These are phyloP conservation scores for Epizoanthus illoricatus DNA, from an alignment of 92 coral and sea anemone genomes.

Conservation along the genomic window DNA sequence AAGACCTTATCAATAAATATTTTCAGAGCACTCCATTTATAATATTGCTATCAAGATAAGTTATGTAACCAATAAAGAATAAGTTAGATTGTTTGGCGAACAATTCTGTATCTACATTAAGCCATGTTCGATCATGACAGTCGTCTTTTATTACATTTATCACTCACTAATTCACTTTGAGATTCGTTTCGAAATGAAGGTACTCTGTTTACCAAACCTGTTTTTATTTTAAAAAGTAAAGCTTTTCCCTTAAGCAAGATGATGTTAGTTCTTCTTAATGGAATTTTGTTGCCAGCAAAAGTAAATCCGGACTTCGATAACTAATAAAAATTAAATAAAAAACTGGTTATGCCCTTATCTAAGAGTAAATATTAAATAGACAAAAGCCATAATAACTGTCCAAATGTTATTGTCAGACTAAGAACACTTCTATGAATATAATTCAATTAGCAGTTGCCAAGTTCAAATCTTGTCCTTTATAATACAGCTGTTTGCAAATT, in stretches of 20 bases:
- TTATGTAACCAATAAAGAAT: background rate
- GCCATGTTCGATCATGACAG: background rate
- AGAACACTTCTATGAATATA: background rate
- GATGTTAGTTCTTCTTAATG: background rate
- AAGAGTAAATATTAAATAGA: background rate
- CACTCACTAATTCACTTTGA: background rate
- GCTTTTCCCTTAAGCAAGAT: background rate
- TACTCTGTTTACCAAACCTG: conserved; percentile 9
- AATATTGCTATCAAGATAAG: background rate
- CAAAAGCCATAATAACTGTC: background rate
- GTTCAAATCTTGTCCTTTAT: background rate
- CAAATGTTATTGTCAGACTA: background rate
- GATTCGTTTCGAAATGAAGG: background rate
- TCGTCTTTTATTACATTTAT: conserved; percentile 4
- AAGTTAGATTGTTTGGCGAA: conserved; percentile 1
- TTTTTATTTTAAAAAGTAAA: background rate
- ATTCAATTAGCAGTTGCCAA: conserved; percentile 2
- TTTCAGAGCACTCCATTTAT: background rate
- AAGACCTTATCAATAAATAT: background rate
- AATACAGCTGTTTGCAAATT: background rate
- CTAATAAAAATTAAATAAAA: background rate
- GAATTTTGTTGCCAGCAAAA: conserved; percentile 10
- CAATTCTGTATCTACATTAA: background rate
- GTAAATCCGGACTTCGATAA: conserved; percentile 7
- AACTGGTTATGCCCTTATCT: background rate